phyloP scores from a whole-genome alignment of 1,140 invertebrate genomes.

The Odontomachus brunneus region DNA sequence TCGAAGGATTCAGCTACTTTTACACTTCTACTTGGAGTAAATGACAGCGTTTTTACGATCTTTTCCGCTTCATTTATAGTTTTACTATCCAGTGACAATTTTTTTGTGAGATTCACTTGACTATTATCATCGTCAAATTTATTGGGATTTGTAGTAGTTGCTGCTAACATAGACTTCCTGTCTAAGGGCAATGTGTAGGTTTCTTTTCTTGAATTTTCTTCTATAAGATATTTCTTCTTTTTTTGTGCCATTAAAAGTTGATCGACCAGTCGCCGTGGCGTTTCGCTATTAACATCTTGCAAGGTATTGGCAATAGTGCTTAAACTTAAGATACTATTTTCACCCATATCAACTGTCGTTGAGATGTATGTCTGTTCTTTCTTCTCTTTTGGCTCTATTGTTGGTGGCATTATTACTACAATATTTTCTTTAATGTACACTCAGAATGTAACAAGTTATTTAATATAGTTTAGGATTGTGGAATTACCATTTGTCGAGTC shows the following conservation, averaged over 20 bases:
- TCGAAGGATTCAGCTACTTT: constrained; percentile 21
- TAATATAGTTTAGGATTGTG: not conserved
- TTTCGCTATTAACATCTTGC: constrained; percentile 73
- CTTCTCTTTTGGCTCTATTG: constrained; percentile 35
- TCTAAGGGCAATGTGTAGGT: constrained; percentile 66
- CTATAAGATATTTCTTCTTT: constrained; percentile 60
- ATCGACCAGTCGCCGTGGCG: constrained; percentile 80
- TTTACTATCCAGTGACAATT: constrained; percentile 78
- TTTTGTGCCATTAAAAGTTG: constrained; percentile 79
- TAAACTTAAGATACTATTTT: constrained; percentile 79
- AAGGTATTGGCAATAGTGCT: constrained; percentile 80
- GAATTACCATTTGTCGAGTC: constrained; percentile 77
- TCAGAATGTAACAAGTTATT: not conserved
- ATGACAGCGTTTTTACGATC: constrained; percentile 1
- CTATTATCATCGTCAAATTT: constrained; percentile 61
- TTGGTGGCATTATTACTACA: constrained; percentile 39
- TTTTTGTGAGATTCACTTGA: constrained; percentile 52
- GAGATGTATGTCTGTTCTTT: constrained; percentile 10
- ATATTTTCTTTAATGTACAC: not conserved
- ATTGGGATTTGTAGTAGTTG: constrained; percentile 24
- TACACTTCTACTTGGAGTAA: constrained; percentile 11
- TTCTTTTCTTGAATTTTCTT: constrained; percentile 14
- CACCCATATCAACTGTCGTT: constrained; percentile 64
- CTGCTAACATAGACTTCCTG: constrained; percentile 72
- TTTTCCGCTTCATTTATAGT: constrained; percentile 30